Conservation (phyloP, 2,797 vertebrate species). For the Simalia tracyae region DNA sequence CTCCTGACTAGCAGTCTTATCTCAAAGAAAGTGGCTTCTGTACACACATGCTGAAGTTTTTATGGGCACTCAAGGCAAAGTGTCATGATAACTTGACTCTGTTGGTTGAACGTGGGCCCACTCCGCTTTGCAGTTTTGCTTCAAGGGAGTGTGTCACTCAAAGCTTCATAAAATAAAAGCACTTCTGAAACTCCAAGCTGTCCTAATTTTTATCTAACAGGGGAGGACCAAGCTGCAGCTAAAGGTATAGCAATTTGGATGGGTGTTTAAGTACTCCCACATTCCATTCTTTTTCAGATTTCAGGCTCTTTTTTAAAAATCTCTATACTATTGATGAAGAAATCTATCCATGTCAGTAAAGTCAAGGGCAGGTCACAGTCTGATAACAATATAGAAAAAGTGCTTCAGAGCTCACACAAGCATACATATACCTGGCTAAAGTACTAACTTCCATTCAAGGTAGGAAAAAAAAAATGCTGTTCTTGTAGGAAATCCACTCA, state of each 20-base stretch:
- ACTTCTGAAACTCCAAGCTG: neutral
- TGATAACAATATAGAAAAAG: neutral
- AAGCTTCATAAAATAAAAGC: neutral
- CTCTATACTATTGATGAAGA: neutral
- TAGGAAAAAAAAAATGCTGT: neutral
- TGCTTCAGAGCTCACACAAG: neutral
- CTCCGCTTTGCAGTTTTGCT: neutral
- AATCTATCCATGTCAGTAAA: neutral
- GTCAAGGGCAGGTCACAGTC: neutral
- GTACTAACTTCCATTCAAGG: neutral
- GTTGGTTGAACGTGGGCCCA: neutral
- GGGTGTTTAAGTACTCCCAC: neutral
- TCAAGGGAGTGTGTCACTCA: neutral
- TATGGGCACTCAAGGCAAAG: neutral
- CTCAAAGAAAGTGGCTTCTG: neutral
- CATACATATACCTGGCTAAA: neutral
- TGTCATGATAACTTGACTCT: neutral
- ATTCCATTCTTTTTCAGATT: neutral
- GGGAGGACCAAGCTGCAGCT: neutral
- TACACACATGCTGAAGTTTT: neutral
- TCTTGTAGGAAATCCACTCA: neutral
- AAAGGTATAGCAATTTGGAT: neutral
- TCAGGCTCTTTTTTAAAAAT: neutral
- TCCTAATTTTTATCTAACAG: neutral
- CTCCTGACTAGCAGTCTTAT: neutral